Percentiles rank a stretch among this genome's conserved stretches.
Conservation (phyloP, 2,888 invertebrate genomes). For the Candidula unifasciata region DNA sequence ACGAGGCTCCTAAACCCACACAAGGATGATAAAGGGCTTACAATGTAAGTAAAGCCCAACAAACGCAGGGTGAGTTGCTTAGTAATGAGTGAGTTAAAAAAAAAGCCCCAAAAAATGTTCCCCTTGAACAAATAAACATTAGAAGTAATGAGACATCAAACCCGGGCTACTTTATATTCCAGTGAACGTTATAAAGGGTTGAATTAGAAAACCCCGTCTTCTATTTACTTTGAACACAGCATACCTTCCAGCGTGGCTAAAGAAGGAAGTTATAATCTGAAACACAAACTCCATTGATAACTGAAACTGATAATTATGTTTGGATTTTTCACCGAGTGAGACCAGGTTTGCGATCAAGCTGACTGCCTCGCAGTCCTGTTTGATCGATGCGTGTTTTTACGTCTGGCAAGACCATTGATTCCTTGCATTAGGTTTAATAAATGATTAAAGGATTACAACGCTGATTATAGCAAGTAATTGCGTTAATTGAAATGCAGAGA, state of each 20-base stretch:
- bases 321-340: neutral
- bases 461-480: slow-evolving; percentile 20
- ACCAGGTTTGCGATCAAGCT: no score
- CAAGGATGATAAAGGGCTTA: no score
- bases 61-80: no score
- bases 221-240: neutral
- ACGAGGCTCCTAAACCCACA: no score
- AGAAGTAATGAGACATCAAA: neutral
- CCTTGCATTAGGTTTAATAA: neutral
- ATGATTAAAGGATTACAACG: slow-evolving; percentile 6
- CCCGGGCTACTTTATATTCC: neutral
- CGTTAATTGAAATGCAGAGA: slow-evolving; percentile 23
- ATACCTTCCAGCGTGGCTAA: no score
- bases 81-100: no score
- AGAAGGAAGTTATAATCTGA: neutral
- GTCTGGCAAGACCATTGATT: slow-evolving; percentile 17
- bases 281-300: neutral
- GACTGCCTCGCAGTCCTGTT: no score
- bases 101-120: no score
- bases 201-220: neutral
- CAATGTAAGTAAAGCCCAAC: no score
- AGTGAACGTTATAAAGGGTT: neutral
- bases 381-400: neutral
- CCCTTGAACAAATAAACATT: neutral
- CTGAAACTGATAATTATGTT: neutral